A percentile compares a stretch with the other conserved stretches of the same genome.
These are phyloP conservation scores for Steinernema feltiae DNA, from an alignment of 1,140 invertebrate species.

Conservation along the genomic window DNA sequence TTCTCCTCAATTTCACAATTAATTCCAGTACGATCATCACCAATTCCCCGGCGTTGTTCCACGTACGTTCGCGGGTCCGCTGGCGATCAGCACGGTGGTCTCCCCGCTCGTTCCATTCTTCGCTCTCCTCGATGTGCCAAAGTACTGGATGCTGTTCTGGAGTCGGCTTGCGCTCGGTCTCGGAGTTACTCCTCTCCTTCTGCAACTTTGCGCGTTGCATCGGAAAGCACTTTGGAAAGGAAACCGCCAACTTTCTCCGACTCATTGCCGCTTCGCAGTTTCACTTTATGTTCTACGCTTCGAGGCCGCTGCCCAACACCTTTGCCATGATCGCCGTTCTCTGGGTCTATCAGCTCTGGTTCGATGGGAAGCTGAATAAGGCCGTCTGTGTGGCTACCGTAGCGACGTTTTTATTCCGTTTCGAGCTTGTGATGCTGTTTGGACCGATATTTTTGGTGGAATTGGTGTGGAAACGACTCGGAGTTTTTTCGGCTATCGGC, in stretches of 20 bases:
- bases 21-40: conserved; percentile 86
- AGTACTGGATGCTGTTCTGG: conserved; percentile 82
- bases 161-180: conserved; percentile 75
- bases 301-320: conserved; percentile 86
- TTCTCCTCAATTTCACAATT: conserved; percentile 11
- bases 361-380: conserved; percentile 69
- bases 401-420: conserved; percentile 81
- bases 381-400: conserved; percentile 79
- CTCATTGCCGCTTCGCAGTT: conserved; percentile 82
- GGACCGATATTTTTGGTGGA: conserved; percentile 78
- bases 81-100: conserved; percentile 74
- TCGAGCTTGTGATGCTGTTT: conserved; percentile 78
- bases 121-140: conserved; percentile 69
- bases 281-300: conserved; percentile 94
- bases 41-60: conserved; percentile 97
- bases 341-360: conserved; percentile 76
- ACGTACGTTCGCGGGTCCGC: conserved; percentile 84
- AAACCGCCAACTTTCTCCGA: conserved; percentile 75
- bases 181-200: conserved; percentile 70
- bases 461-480: conserved; percentile 64
- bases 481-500: conserved; percentile 63
- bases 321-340: conserved; percentile 83
- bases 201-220: conserved; percentile 69
- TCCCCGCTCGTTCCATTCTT: conserved; percentile 70
- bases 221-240: conserved; percentile 70